A percentile compares a stretch with the other conserved stretches of the same genome.
phyloP scores from a whole-genome alignment of 2,888 invertebrate species.

The Mimachlamys varia region DNA sequence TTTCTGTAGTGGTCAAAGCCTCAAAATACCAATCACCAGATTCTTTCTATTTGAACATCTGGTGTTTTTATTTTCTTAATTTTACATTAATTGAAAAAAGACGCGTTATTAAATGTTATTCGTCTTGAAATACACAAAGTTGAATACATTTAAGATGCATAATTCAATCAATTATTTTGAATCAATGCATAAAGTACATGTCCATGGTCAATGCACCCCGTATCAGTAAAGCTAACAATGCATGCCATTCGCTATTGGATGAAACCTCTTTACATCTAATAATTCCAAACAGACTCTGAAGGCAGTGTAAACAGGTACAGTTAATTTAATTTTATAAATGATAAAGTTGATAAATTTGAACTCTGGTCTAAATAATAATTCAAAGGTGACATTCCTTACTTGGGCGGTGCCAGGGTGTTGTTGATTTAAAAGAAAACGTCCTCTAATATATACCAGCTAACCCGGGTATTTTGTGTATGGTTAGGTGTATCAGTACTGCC shows the following conservation, averaged over 20 bases:
- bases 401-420: constrained; percentile 17
- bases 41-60: background rate
- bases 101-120: background rate
- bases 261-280: background rate
- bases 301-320: background rate
- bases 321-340: constrained; percentile 31
- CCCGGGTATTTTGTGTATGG: background rate
- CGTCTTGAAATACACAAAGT: background rate
- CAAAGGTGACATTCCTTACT: constrained; percentile 27
- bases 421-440: constrained; percentile 23
- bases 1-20: background rate
- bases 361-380: constrained; percentile 19
- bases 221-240: background rate
- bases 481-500: background rate
- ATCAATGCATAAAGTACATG: background rate
- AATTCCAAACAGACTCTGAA: background rate
- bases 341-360: constrained; percentile 29
- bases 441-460: constrained; percentile 14
- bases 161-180: background rate
- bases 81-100: background rate
- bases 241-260: background rate
- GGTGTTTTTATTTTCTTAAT: background rate
- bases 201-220: background rate
- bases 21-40: background rate
- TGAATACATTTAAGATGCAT: too few species aligned